These are phyloP conservation scores for Drosophila mauritiana DNA, from an alignment of 1,140 invertebrate genomes.

Conservation along the genomic window DNA sequence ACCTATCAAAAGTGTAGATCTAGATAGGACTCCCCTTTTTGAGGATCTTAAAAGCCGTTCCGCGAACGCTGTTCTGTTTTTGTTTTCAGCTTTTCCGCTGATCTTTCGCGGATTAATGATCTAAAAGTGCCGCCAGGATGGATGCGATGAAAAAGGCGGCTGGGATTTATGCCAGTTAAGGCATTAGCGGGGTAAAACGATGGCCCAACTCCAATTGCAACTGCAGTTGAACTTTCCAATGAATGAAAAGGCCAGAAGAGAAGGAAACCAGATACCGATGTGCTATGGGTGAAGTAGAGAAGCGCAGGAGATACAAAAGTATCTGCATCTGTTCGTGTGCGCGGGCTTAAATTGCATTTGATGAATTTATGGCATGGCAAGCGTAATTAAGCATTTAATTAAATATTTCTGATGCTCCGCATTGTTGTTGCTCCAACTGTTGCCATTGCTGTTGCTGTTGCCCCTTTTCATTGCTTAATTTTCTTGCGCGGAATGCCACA, in stretches of 20 bases:
- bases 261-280: not conserved
- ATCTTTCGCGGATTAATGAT: slow-evolving; percentile 31
- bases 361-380: slow-evolving; percentile 84
- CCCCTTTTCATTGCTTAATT: slow-evolving; percentile 54
- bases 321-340: slow-evolving; percentile 54
- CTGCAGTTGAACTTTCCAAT: slow-evolving; percentile 56
- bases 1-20: slow-evolving; percentile 9
- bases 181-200: slow-evolving; percentile 40
- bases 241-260: slow-evolving; percentile 41
- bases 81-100: not conserved
- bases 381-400: slow-evolving; percentile 85
- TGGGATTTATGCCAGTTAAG: slow-evolving; percentile 43
- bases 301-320: slow-evolving; percentile 19
- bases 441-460: slow-evolving; percentile 48
- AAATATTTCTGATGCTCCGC: slow-evolving; percentile 79
- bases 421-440: slow-evolving; percentile 52
- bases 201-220: slow-evolving; percentile 68
- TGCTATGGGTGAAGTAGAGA: not conserved
- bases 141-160: not conserved
- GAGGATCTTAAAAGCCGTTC: not conserved
- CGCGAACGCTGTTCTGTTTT: slow-evolving; percentile 2
- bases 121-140: slow-evolving; percentile 36
- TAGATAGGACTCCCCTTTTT: slow-evolving; percentile 3
- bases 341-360: slow-evolving; percentile 79
- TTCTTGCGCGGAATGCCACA: slow-evolving; percentile 75